Conservation (phyloP, 2,113 vertebrate genomes). For the Egretta garzetta region DNA sequence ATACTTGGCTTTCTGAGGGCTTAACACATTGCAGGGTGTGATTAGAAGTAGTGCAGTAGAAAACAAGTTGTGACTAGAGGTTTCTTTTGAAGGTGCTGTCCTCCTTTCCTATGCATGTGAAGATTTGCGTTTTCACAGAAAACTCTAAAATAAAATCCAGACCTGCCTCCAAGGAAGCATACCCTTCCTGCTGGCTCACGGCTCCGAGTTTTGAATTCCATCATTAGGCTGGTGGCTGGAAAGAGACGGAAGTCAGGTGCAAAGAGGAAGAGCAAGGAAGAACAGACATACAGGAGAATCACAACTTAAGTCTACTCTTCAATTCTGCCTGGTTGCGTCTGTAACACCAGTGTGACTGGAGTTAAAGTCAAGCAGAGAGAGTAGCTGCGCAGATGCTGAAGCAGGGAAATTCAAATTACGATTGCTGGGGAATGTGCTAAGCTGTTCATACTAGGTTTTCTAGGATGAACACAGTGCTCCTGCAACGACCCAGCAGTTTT, state of each 20-base stretch:
- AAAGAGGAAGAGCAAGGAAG: neutral
- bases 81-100: neutral
- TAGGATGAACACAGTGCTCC: neutral
- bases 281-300: neutral
- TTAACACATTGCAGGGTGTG: neutral
- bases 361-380: neutral
- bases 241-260: neutral
- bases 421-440: rapidly evolving
- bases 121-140: neutral
- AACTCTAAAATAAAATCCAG: neutral
- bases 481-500: neutral
- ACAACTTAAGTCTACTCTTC: neutral
- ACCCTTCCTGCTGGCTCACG: neutral
- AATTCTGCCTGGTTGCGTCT: neutral
- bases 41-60: neutral
- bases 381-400: neutral
- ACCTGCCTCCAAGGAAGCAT: neutral
- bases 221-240: neutral
- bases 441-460: neutral
- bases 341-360: neutral
- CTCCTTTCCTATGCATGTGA: neutral
- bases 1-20: neutral
- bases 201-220: neutral
- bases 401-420: neutral
- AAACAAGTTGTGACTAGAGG: neutral